phyloP scores from a whole-genome alignment of 2,797 vertebrate species.

The Eptatretus atami region DNA sequence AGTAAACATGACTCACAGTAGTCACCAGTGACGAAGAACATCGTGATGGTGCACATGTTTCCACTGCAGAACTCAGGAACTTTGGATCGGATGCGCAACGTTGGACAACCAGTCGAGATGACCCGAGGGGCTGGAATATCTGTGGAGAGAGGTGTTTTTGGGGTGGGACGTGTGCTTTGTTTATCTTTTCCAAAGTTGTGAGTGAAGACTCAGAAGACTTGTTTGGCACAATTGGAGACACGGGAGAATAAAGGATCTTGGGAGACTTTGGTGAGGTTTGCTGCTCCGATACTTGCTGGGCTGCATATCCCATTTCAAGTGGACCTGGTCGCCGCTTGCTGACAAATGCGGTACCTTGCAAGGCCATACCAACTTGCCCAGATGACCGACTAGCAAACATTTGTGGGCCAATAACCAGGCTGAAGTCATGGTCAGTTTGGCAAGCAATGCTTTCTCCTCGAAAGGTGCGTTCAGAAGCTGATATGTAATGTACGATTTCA shows the following conservation, averaged over 20 bases:
- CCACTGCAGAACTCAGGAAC: neutral
- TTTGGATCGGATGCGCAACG: neutral
- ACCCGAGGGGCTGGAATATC: neutral
- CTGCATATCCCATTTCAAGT: conserved; percentile 69
- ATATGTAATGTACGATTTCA: conserved; percentile 77
- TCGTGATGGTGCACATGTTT: too few species aligned
- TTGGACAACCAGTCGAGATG: conserved; percentile 2
- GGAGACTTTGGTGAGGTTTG: conserved; percentile 82
- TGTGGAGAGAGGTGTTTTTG: conserved; percentile 48
- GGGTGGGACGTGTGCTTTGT: conserved; percentile 74
- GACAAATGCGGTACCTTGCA: conserved; percentile 21
- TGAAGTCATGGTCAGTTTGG: conserved; percentile 66
- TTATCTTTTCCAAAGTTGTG: conserved; percentile 66
- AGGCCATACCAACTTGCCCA: too few species aligned
- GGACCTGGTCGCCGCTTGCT: conserved; percentile 89
- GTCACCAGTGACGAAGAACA: too few species aligned
- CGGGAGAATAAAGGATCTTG: conserved; percentile 81
- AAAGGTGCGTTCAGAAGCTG: conserved; percentile 68
- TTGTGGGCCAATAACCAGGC: conserved; percentile 12
- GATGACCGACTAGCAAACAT: too few species aligned
- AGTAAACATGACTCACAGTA: too few species aligned
- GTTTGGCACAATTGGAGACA: conserved; percentile 78
- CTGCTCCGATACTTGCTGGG: conserved; percentile 35
- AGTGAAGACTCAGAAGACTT: conserved; percentile 77
- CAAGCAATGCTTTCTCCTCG: conserved; percentile 84